phyloP scores from a whole-genome alignment of 2,888 invertebrate species.

The Trissolcus japonicus region DNA sequence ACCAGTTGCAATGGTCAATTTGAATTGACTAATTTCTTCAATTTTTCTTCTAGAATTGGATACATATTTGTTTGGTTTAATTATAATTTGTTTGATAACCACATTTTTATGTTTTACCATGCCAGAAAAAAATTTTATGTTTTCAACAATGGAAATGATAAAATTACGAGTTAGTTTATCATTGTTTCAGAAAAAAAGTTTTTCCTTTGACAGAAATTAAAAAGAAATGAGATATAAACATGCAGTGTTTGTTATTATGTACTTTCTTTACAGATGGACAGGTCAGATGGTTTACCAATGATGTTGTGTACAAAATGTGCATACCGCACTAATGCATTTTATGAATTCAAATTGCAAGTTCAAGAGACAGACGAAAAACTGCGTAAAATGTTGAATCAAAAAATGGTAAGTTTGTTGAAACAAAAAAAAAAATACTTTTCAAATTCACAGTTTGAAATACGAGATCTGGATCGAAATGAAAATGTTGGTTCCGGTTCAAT shows the following conservation, averaged over 20 bases:
- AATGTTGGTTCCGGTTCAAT: too few relatives aligned
- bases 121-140: not conserved
- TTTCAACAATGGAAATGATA: not conserved
- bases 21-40: not conserved
- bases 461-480: too few relatives aligned
- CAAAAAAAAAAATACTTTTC: too few relatives aligned
- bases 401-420: constrained; percentile 33
- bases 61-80: too few relatives aligned
- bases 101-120: not conserved
- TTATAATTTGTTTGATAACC: too few relatives aligned
- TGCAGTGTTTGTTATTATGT: too few relatives aligned
- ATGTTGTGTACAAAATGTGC: constrained; percentile 72
- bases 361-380: constrained; percentile 69
- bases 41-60: too few relatives aligned
- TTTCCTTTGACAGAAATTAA: not conserved
- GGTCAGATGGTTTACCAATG: constrained; percentile 69
- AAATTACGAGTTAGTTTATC: not conserved
- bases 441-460: too few relatives aligned
- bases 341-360: constrained; percentile 70
- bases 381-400: constrained; percentile 65
- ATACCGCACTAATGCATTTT: constrained; percentile 68
- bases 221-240: not conserved
- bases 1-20: constrained; percentile 2
- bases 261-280: constrained; percentile 65
- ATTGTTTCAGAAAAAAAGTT: too few relatives aligned